phyloP scores from a whole-genome alignment of 2,113 vertebrate species.

The Nycticryphes semicollaris region DNA sequence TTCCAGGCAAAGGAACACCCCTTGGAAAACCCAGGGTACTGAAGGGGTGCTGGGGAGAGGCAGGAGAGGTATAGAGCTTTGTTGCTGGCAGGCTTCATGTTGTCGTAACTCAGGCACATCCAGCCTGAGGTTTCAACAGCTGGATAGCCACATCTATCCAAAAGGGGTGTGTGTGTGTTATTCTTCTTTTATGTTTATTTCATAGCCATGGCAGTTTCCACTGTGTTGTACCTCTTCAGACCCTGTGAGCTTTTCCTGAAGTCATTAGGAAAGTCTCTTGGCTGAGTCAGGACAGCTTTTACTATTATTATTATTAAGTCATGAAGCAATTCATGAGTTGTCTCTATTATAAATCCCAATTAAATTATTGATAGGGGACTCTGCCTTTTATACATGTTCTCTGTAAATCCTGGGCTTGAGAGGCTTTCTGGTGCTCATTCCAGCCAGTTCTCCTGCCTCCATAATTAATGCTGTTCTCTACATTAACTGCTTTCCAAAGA shows the following conservation, averaged over 20 bases:
- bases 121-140: neutral
- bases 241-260: neutral
- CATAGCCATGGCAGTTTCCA: neutral
- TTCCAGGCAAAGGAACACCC: neutral
- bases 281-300: neutral
- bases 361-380: constrained; percentile 45
- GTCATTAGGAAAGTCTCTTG: neutral
- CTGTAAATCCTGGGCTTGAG: neutral
- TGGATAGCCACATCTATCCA: neutral
- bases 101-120: neutral
- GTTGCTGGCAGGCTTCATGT: neutral
- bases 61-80: neutral
- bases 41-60: neutral
- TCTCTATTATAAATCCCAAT: constrained; percentile 2
- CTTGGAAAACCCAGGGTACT: neutral
- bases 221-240: neutral
- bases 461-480: neutral
- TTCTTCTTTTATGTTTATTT: neutral
- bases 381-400: neutral
- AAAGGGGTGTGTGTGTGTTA: neutral
- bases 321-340: constrained; percentile 14
- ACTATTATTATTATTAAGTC: constrained; percentile 1
- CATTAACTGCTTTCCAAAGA: neutral
- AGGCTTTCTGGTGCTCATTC: constrained; percentile 2
- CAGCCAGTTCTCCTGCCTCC: neutral